phyloP scores from a whole-genome alignment of 2,797 vertebrate species.

The Nyctibius grandis region DNA sequence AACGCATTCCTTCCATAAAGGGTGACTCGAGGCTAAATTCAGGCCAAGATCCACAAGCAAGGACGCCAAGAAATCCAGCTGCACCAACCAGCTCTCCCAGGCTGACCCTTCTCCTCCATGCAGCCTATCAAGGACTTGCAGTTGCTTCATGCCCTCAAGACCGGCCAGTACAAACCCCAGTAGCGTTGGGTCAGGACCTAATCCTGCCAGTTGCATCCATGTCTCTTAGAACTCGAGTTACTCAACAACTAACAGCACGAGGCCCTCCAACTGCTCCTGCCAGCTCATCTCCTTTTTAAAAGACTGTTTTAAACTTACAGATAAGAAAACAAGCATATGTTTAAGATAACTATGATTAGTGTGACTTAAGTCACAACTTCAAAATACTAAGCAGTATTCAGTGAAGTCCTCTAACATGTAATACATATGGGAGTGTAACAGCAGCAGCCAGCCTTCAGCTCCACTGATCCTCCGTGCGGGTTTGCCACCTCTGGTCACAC shows the following conservation, averaged over 20 bases:
- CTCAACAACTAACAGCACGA: background rate
- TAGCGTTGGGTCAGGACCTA: rapidly evolving
- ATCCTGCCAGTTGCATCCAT: background rate
- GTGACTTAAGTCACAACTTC: background rate
- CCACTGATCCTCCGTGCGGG: background rate
- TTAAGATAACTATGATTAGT: background rate
- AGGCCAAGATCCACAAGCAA: background rate
- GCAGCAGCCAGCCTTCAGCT: background rate
- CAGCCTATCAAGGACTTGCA: background rate
- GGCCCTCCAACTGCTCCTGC: background rate
- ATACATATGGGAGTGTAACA: background rate
- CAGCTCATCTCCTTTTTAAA: background rate
- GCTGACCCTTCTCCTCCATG: background rate
- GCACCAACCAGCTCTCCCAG: background rate
- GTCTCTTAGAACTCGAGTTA: background rate
- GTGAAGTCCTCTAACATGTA: background rate
- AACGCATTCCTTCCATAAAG: background rate
- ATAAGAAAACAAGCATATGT: background rate
- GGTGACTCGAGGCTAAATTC: background rate
- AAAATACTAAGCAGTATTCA: background rate
- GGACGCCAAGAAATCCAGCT: background rate
- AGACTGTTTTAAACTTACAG: background rate
- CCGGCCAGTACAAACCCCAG: background rate
- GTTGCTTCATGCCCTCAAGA: background rate
- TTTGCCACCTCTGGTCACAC: background rate